Base-by-base conservation (phyloP, 2,113 vertebrate genomes). In the Kryptolebias marmoratus region DNA sequence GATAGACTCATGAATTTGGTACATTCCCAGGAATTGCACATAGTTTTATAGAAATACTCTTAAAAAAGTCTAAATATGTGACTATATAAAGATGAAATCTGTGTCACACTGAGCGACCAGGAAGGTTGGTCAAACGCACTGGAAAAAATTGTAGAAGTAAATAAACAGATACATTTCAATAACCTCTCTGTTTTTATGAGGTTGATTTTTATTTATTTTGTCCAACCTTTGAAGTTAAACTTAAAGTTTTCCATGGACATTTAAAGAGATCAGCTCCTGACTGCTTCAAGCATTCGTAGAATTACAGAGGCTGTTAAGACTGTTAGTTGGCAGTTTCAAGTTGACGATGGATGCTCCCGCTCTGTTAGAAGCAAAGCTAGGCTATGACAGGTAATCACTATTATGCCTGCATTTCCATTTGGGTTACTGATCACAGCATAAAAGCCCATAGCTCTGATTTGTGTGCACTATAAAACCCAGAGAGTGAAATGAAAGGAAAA, bases 351-450 rank as follows among this genome's bases (percentile, higher is more conserved):
- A 91, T 83, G 72, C 77, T 72, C 53, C 62, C 7, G 57, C 62
- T 52, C 76, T 50, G 84, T 84, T 82, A 74, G 80, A 79, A 79
- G 72, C 88, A 85, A 79, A 82, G 87, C 83, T 47, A 2, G 31
- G 60, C 86, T 62, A 78, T 88, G 90, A 82, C 90, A 92, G 91
- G 83, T 90, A 90, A 91, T 92, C 88, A 89, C 80, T 83, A 85
- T 87, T 81, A 81, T 69, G 69, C 75, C 71, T 30, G 54, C 62
- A 16, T 81, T 87, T 86, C 91, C 86, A 89, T 92, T 90, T 79
- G 79, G 79, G 85, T 85, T 86, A 86, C 73, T 91, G 86, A 89
- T 92, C 79, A 88, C 85, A 39, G 66, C 84, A 81, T 89, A 80
- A 89, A 87, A 91, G 84, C 81, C 75, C 81, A 50, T 73, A 72